Base-by-base conservation (phyloP, 2,797 vertebrate species). In the Rhyacichthys aspro region DNA sequence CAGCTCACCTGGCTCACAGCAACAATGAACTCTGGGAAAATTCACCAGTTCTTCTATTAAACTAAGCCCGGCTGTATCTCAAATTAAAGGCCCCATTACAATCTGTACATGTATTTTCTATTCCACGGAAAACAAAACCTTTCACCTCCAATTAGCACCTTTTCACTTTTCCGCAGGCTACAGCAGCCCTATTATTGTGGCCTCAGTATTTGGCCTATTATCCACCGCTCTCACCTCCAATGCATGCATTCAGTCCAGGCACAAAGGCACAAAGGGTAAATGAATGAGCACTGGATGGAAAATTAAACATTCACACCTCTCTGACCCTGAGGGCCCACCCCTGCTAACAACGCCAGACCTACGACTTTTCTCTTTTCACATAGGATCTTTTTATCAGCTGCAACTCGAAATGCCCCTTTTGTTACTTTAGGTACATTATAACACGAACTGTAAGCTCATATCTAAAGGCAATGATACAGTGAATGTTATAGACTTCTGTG, bases 221-320 rank as follows among this genome's bases (percentile, higher is more conserved):
- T 55, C 38, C 38, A 37, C 33, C 32, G 38, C 43, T 65, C 63
- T 66, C 56, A 63, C 57, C 43, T 71, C 2, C 16, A 39, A 44
- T 2, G 33, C 1, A 44, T 2, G 33, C 1, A 58, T 64, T 66
- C 28, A 47, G 28, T 32, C 33, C 43, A 19, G 46, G 18, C 48
- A 72, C 48, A 74, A 57, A 19, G 46, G 18, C 48, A 72, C 48
- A 74, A 57, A 56, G 38, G 62, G 5, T 11, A 37, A 73, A 75
- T 28, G 0, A 65, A 53, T 63, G 55, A 61, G 34, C 18, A 38
- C 23, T 28, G 23, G 23, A 28, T n/a, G 23, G 50, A 19, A 62
- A 61, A 55, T 59, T 12, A 3, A 49, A 48, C 43, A 41, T 37
- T 55, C 41, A 52, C 50, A 63, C 52, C 18, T 63, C 47, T 55